Evolutionary conservation across 2,888 invertebrate species (phyloP).

Genomic region (Lepidochitona cinerea): DNA sequence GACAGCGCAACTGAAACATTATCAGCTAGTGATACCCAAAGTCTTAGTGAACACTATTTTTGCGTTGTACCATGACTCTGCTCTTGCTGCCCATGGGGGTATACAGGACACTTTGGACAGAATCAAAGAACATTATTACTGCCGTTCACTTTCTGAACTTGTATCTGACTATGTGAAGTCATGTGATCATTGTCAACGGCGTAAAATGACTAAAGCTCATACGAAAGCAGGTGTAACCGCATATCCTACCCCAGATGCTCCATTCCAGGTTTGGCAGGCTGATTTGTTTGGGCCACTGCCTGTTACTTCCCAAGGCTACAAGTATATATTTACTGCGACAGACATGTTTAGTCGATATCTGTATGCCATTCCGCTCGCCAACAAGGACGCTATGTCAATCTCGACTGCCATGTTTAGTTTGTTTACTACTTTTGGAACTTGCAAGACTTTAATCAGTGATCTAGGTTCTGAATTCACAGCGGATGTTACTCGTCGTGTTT

Average conservation of each 20-base stretch:
- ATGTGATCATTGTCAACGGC: constrained; percentile 9
- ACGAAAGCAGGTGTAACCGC: background rate
- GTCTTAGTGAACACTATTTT: background rate
- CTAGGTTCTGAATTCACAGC: constrained; percentile 8
- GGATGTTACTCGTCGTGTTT: background rate
- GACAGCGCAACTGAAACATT: background rate
- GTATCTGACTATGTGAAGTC: constrained; percentile 9
- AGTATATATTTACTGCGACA: background rate
- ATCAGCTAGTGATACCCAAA: constrained; percentile 13
- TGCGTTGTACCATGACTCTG: constrained; percentile 3
- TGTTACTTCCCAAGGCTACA: background rate
- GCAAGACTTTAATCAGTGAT: background rate
- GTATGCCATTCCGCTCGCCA: background rate
- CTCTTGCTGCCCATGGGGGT: constrained; percentile 13
- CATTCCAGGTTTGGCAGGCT: background rate
- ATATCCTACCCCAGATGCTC: background rate
- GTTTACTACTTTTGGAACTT: background rate
- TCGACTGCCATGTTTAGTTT: background rate
- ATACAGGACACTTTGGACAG: constrained; percentile 15
- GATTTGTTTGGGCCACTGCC: background rate
- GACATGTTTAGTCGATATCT: constrained; percentile 3
- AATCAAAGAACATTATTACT: constrained; percentile 12
- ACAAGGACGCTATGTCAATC: background rate
- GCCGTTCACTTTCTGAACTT: background rate
- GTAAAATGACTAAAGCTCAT: constrained; percentile 9